Evolutionary conservation across 2,888 invertebrate genomes (phyloP), one percentile per base, ranked within the genome.

Genomic region (Drosophila robusta): DNA sequence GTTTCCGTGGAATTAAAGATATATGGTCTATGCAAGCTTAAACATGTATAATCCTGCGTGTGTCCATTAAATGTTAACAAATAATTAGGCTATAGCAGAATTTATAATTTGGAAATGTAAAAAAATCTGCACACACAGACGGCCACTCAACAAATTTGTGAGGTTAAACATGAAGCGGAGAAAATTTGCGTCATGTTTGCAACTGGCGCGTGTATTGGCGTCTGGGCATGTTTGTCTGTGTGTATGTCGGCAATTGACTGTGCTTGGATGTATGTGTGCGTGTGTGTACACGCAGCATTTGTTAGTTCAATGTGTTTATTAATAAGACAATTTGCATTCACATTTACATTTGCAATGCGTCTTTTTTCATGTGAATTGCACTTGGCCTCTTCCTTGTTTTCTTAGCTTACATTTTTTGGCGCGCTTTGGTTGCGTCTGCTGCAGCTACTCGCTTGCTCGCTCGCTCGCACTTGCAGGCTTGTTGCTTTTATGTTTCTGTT

Each of bases 181-280:
- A 61, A 65, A 56, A 70, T 87, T 87, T 87, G 75, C 85, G 85
- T 87, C 88, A 81, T 80, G 66, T 79, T 86, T 70, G 67, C 63
- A 62, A 58, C 72, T 47, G 65, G 74, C 81, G 80, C 81, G 75
- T 80, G 77, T 86, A 71, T 65, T 68, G 79, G 70, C 75, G 66
- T 87, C 69, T 62, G 38, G 36, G 41, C 34, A 12, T 55, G 16
- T 55, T 49, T 41, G 60, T 42, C 22, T 47, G 16, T 49, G 38
- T 58, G 8, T 38, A 14, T 32, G 29, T 60, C 38, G 26, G 56
- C 16, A 54, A 38, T 12, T 39, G 18, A 26, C 26, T 54, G 46
- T 39, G 22, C 26, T 11, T 51, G 26, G 34, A 34, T 29, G 44
- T 47, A 18, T 51, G 34, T 29, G 54, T 41, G 44, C 57, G 24